Percentiles rank a stretch among this genome's conserved stretches.
Conservation (phyloP, 2,888 invertebrate species). For the Candidula unifasciata region DNA sequence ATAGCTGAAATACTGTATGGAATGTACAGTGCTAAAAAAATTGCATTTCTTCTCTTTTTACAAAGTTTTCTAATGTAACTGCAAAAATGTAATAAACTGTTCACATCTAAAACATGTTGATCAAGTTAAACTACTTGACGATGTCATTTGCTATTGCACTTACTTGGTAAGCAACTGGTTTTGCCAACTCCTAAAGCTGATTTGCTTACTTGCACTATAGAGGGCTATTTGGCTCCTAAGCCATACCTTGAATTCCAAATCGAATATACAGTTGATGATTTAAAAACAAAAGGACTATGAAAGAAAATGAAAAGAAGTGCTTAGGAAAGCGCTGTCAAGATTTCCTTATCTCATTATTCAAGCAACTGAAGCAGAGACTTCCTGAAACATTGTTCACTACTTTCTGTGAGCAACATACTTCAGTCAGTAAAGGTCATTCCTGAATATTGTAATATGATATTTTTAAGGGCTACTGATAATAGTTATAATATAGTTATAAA, state of each 20-base stretch:
- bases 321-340: too few relatives aligned
- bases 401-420: too few relatives aligned
- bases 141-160: not conserved
- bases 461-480: too few relatives aligned
- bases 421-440: too few relatives aligned
- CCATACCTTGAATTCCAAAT: not conserved
- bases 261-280: not conserved
- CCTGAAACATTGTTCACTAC: too few relatives aligned
- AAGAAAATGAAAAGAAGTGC: not conserved
- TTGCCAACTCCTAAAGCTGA: not conserved
- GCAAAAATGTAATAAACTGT: not conserved
- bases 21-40: not conserved
- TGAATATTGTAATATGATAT: too few relatives aligned
- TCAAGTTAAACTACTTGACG: not conserved
- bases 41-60: not conserved
- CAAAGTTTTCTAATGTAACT: not conserved
- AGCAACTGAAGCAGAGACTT: too few relatives aligned
- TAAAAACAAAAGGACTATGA: not conserved
- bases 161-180: not conserved
- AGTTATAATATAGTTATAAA: too few relatives aligned
- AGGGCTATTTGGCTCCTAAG: not conserved
- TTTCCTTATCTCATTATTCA: too few relatives aligned
- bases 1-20: not conserved
- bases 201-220: not conserved
- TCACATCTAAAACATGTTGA: not conserved